Percentiles rank a stretch among this genome's conserved stretches.
Evolutionary conservation across 2,888 invertebrate species (phyloP).

Genomic region (Andrena praecox): DNA sequence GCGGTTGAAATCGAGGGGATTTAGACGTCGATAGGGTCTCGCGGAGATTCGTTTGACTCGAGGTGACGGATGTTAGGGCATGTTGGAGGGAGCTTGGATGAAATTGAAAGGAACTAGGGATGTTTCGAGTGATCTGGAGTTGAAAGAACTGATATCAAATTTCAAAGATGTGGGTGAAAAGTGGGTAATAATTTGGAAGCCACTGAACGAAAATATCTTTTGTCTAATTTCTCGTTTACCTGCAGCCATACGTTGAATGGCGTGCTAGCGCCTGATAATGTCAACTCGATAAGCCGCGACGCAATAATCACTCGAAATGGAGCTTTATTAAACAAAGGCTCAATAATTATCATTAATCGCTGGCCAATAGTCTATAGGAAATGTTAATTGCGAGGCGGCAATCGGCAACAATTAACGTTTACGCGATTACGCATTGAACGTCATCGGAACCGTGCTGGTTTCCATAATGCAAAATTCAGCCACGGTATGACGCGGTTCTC

Average conservation of each 20-base stretch:
- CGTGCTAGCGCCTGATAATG: conserved; percentile 4
- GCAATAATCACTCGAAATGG: conserved; percentile 54
- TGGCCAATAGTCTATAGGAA: conserved; percentile 65
- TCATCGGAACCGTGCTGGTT: conserved; percentile 35
- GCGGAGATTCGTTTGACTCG: background rate
- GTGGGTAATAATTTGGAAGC: background rate
- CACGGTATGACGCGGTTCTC: background rate
- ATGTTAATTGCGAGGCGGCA: conserved; percentile 67
- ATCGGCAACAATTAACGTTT: conserved; percentile 68
- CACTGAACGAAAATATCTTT: background rate
- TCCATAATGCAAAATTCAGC: background rate
- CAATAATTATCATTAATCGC: conserved; percentile 70
- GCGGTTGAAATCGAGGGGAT: background rate
- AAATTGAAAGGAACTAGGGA: no score
- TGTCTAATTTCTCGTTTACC: background rate
- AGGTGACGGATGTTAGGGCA: background rate
- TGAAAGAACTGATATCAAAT: no score
- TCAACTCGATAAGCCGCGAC: conserved; percentile 3
- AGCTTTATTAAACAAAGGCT: conserved; percentile 52
- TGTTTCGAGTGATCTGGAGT: no score
- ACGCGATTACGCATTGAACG: conserved; percentile 63
- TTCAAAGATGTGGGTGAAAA: no score
- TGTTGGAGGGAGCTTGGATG: background rate
- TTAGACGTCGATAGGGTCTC: background rate
- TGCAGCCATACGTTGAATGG: background rate